Evolutionary conservation across 2,888 invertebrate genomes (phyloP).

Genomic region (Subacronicta megacephala): DNA sequence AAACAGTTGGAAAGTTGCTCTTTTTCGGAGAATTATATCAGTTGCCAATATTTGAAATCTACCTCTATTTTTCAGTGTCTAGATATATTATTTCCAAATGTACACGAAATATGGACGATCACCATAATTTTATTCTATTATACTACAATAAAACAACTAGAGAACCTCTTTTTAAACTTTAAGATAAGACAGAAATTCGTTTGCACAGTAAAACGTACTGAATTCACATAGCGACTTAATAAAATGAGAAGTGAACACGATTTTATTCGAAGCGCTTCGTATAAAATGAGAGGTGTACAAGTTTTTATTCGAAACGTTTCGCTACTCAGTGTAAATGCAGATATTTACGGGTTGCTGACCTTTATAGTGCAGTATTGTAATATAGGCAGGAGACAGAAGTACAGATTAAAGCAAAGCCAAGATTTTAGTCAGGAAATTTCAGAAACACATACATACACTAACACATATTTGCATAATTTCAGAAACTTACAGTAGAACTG

Average conservation of each 20-base stretch:
- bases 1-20: no score
- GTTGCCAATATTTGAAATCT: no score
- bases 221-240: conserved; percentile 36
- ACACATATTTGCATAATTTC: no score
- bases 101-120: neutral
- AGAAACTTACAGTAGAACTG: no score
- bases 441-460: no score
- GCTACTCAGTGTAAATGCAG: conserved; percentile 52
- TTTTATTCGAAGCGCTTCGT: conserved; percentile 46
- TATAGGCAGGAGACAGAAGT: conserved; percentile 29
- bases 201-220: conserved; percentile 25
- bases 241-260: conserved; percentile 38
- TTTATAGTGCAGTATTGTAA: conserved; percentile 30
- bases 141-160: conserved; percentile 7
- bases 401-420: conserved; percentile 4
- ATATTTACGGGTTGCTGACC: conserved; percentile 51
- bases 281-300: conserved; percentile 41
- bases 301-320: conserved; percentile 54
- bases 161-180: conserved; percentile 1
- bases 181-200: conserved; percentile 23
- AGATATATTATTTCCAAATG: no score
- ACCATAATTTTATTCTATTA: conserved; percentile 11
- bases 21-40: no score
- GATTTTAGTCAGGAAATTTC: no score
- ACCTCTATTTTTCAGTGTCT: no score